Evolutionary conservation across 2,888 invertebrate species (phyloP).

Genomic region (Eristalis pertinax): DNA sequence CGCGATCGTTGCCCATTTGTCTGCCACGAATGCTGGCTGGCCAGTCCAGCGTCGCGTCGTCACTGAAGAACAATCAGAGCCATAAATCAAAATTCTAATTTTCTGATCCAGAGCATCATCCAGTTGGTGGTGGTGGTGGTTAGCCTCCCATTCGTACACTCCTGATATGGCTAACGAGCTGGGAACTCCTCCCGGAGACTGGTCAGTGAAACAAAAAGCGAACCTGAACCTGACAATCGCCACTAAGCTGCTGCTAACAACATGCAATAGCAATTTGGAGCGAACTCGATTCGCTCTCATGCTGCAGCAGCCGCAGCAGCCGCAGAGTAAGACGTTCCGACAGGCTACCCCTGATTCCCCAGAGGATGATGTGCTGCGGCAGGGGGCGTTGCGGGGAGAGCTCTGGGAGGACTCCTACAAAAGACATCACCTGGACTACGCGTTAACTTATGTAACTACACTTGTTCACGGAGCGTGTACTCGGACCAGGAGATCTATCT

Average conservation of each 20-base stretch:
- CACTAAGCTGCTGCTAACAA: conserved; percentile 52
- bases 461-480: conserved; percentile 57
- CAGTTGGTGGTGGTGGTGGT: conserved; percentile 32
- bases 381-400: not conserved
- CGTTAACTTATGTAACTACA: conserved; percentile 61
- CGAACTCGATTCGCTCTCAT: conserved; percentile 36
- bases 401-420: not conserved
- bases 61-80: conserved; percentile 52
- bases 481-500: conserved; percentile 53
- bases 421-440: conserved; percentile 43
- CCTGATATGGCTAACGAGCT: conserved; percentile 66
- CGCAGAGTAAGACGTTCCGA: conserved; percentile 56
- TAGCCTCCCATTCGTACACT: conserved; percentile 34
- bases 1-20: conserved; percentile 57
- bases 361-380: conserved; percentile 13
- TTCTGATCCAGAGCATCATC: conserved; percentile 55
- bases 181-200: conserved; percentile 46
- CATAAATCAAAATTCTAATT: conserved; percentile 71
- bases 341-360: conserved; percentile 13
- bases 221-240: conserved; percentile 39
- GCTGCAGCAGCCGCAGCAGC: not conserved
- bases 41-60: not conserved
- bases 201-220: conserved; percentile 4
- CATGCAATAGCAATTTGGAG: conserved; percentile 57
- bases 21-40: conserved; percentile 37